These are phyloP conservation scores for Monopterus albus DNA, from an alignment of 2,113 vertebrate species.

Conservation along the genomic window DNA sequence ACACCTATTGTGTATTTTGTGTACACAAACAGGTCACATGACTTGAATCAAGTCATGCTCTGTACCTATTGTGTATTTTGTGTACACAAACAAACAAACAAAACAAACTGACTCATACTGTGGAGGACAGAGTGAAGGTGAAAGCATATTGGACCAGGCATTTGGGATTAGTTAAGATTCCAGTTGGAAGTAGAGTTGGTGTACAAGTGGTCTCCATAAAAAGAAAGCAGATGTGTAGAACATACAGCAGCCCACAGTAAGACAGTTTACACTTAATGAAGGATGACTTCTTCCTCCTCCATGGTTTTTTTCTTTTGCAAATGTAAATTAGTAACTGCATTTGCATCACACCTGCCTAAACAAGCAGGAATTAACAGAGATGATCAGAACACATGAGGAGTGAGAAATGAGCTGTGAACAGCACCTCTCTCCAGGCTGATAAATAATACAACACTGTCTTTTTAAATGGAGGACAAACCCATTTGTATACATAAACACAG, in stretches of 20 bases:
- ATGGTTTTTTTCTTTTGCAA: conserved; percentile 10
- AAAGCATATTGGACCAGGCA: no score
- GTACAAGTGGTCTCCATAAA: no score
- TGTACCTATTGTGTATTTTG: no score
- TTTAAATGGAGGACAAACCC: conserved; percentile 53
- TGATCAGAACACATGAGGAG: conserved; percentile 70
- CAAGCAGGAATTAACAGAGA: conserved; percentile 74
- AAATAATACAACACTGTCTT: conserved; percentile 64
- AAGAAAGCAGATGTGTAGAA: not conserved
- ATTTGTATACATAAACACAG: conserved; percentile 15
- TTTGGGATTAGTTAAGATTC: no score
- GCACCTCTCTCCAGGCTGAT: conserved; percentile 66
- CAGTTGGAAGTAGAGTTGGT: no score
- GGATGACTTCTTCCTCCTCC: not conserved
- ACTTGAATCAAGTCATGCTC: no score
- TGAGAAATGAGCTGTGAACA: conserved; percentile 66
- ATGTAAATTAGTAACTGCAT: conserved; percentile 67
- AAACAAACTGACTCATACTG: no score
- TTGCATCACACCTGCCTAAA: conserved; percentile 76
- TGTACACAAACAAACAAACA: no score
- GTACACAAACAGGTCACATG: no score
- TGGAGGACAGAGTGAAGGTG: no score
- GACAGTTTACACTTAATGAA: not conserved
- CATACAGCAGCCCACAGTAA: not conserved
- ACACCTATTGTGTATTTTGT: no score